Base-by-base conservation (phyloP, 2,113 vertebrate species). In the Raphicerus campestris region DNA sequence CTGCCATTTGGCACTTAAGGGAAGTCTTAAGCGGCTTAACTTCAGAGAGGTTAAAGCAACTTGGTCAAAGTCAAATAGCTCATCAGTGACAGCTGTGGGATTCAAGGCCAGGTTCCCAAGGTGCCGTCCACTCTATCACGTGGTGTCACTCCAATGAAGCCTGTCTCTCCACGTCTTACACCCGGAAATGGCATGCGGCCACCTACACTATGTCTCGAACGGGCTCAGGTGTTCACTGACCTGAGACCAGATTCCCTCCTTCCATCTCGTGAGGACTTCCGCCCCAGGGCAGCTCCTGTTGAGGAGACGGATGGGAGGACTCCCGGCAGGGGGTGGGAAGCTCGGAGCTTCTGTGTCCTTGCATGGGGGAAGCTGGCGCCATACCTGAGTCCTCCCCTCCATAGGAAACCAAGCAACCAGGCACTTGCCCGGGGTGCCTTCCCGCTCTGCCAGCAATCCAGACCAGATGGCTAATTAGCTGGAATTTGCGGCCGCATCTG, bases 401-500 rank as follows among this genome's bases (percentile, higher is more conserved):
- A 10, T 1, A 66, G 83, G 93, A 95, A 60, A 83, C 85, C 73
- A 15, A 86, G 66, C 98, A 96, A 1, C 1, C 2, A 35, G 82
- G 78, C 81, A 77, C 66, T 9, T 6, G 56, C 81, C 82, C 70
- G 2, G 87, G 92, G 70, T 63, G 77, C 94, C 96, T 97, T 78
- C 78, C 87, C 0, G 30, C 13, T 26, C 78, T 92, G 91, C 88
- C 98, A 98, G 96, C 93, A 92, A 98, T 96, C 85, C 95, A 96
- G 94, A 97, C 93, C 98, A 98, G 93, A 98, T 92, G 98, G 98
- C 96, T 97, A 98, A 97, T 97, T 94, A 98, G 98, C 93, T 96
- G 95, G 96, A 97, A 98, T 98, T 96, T 94, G 97, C 0, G 9
- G 78, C 89, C 7, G 30, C 97, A 97, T 96, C 98, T 98, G 98